Base-by-base conservation (phyloP, 2,113 vertebrate genomes). In the Megaceryle torquata region DNA sequence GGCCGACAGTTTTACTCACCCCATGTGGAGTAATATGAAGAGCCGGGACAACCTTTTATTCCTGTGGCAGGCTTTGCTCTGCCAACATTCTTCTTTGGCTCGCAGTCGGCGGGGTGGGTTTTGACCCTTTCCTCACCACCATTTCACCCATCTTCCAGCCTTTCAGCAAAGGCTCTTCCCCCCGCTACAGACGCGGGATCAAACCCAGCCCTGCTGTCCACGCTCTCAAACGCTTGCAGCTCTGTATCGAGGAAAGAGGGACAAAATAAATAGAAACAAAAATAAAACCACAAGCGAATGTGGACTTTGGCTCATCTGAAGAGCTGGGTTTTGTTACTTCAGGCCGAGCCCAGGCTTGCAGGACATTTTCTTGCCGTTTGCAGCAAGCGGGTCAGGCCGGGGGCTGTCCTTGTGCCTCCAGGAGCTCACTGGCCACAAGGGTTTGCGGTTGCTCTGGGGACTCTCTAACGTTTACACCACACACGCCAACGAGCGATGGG, bases 1-100 rank as follows among this genome's bases (percentile, higher is more conserved):
- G 77, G 70, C 48, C 17, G 95, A 91, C 91, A 95, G 91, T 79
- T 96, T 96, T 95, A 96, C 89, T 83, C 89, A 91, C 88, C 92
- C 89, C 78, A 15, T 76, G 79, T 93, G 92, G 85, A 95, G 85
- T 89, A 71, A 81, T 57, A 54, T 43, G 92, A 80, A 67, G 53
- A 80, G 89, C 17, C 39, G 43, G 88, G 93, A 95, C 82, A 89
- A 89, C 75, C 78, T 69, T 69, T 87, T 53, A 91, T 89, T 84
- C 94, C 90, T 76, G 83, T 93, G 81, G 95, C 65, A 85, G 59
- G 74, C 33, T 78, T 88, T 56, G 70, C 90, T 89, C 82, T 69
- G 71, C 95, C 88, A 91, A 68, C 51, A 86, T 71, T 95, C 77
- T 95, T 92, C 75, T 19, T 15, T 68, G 24, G 76, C 83, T 88